Conservation (phyloP, 2,888 invertebrate genomes). For the Sphinx pinastri region DNA sequence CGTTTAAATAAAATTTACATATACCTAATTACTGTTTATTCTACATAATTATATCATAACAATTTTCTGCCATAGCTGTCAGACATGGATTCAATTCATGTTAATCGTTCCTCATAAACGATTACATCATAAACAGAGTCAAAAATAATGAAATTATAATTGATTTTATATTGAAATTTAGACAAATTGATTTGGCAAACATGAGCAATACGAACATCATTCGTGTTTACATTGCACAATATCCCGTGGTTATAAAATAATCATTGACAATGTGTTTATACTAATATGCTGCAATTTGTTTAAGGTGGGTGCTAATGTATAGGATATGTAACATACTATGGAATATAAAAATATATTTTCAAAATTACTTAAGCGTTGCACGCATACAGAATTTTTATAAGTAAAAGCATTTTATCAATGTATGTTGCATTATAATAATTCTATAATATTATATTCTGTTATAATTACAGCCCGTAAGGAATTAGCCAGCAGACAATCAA, state of each 20-base stretch:
- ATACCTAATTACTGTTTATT: too few relatives aligned
- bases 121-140: constrained; percentile 22
- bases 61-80: not conserved
- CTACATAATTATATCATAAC: too few relatives aligned
- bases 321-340: not conserved
- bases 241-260: constrained; percentile 31
- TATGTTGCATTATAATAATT: too few relatives aligned
- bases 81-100: not conserved
- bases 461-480: too few relatives aligned
- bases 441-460: too few relatives aligned
- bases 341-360: too few relatives aligned
- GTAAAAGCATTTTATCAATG: too few relatives aligned
- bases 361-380: too few relatives aligned
- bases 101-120: constrained; percentile 24
- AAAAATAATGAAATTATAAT: constrained; percentile 24
- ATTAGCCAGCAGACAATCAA: too few relatives aligned
- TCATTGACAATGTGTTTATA: constrained; percentile 36
- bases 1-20: not conserved
- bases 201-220: constrained; percentile 31
- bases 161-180: constrained; percentile 25
- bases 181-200: constrained; percentile 26
- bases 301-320: constrained; percentile 21
- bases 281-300: constrained; percentile 29
- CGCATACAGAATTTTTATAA: too few relatives aligned
- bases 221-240: constrained; percentile 30